Base-by-base conservation (phyloP, 2,113 vertebrate genomes). In the Oncorhynchus gorbuscha region DNA sequence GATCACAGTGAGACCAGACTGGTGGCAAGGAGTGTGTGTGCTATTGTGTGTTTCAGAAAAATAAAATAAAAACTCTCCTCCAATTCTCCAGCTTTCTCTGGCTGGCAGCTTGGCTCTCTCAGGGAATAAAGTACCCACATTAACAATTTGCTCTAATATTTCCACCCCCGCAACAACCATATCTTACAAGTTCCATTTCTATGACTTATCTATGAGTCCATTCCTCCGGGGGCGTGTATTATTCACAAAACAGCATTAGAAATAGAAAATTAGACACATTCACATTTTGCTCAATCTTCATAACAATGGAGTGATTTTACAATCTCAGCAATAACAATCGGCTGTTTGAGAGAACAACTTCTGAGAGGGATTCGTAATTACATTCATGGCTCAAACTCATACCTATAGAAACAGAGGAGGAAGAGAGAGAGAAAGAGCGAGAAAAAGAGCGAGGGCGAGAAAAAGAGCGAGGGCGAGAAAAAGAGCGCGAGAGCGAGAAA, bases 121-220 rank as follows among this genome's bases (percentile, higher is more conserved):
- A 75, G 77, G 79, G 81, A 85, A 83, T 78, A 71, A 81, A 77
- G 59, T 9, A 9, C 12, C 26, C 49, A 24, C 59, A 75, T 78
- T 78, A 48, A 55, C 67, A 66, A 55, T 76, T 82, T 68, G 70
- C 51, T 75, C 74, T 73, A 81, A 82, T 73, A 76, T 75, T 58
- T 77, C 75, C n/a, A 22, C 24, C 48, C 26, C 66, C 74, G 71
- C 68, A 28, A 26, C 32, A 70, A 78, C 16, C n/a, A 58, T 32
- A 78, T 73, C 64, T 74, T 49, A 1, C 67, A 78, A 71, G 14
- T 81, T 77, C 78, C 14, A 85, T 73, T 58, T 79, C 16, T 69
- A 80, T 51, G 75, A 85, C 62, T 5, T 7, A 28, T 68, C 8
- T 59, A 72, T 64, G 0, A 67, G 70, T 35, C 61, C 59, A 6